Evolutionary conservation across 2,888 invertebrate species (phyloP).

Genomic region (Sepiola atlantica): DNA sequence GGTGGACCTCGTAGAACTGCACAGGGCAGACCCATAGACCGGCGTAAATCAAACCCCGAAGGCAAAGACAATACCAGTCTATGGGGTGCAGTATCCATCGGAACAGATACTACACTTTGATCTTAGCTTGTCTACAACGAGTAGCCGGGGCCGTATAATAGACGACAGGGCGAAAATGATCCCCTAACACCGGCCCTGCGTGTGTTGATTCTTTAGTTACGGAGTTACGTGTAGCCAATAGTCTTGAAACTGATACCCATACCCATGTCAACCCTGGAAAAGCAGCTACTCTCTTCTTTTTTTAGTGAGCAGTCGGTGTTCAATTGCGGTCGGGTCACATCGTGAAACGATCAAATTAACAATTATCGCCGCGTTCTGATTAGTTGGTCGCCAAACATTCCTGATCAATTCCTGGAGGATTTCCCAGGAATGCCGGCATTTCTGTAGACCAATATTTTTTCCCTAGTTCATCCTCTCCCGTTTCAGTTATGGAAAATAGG

Average conservation of each 20-base stretch:
- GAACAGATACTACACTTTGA: too few relatives aligned
- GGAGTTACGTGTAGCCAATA: too few relatives aligned
- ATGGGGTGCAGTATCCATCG: too few relatives aligned
- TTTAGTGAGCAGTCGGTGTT: neutral
- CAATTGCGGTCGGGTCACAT: neutral
- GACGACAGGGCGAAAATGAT: too few relatives aligned
- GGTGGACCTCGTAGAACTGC: too few relatives aligned
- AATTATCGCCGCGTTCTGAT: neutral
- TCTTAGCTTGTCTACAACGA: too few relatives aligned
- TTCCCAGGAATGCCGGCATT: neutral
- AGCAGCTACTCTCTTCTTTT: neutral
- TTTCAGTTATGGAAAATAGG: neutral
- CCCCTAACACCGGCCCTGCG: too few relatives aligned
- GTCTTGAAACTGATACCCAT: neutral
- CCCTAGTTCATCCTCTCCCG: neutral
- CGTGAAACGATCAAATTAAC: neutral
- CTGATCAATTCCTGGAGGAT: neutral
- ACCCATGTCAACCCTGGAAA: neutral
- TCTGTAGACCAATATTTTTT: neutral
- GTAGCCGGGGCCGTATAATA: too few relatives aligned
- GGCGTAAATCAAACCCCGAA: too few relatives aligned
- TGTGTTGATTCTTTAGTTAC: too few relatives aligned
- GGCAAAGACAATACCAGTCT: too few relatives aligned
- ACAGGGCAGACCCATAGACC: too few relatives aligned
- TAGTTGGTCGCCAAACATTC: conserved; percentile 8